Base-by-base conservation (phyloP, 2,888 invertebrate species). In the Euplexia lucipara region DNA sequence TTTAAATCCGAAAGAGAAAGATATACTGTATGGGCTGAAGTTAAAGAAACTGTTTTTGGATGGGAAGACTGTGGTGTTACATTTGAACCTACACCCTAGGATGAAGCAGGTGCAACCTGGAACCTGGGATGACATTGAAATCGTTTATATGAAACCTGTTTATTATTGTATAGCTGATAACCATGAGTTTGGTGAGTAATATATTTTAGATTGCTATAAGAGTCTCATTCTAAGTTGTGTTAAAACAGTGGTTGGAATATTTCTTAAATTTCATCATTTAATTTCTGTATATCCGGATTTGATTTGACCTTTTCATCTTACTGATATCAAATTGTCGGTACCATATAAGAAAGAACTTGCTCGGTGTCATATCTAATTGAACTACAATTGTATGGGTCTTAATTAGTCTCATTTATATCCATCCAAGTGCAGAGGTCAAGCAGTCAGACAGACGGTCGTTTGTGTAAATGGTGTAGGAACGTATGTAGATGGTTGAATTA, bases 1-100 rank as follows among this genome's bases (percentile, higher is more conserved):
- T 9, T 66, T 86, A 41, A 79, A 84, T 41, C 78, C 78, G 63
- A 87, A 80, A 44, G 86, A 86, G 14, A 84, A 83, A 1, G 81
- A 86, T 0, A 78, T 88, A 9, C 78, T 88, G 10, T 75, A 81
- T n/a, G 77, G 79, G 26, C 71, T 88, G 41, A 89, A 85, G 56
- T 69, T 93, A 22, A 92, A 91, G 70, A 87, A 91, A 48, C 45
- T 92, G 39, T 92, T 90, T 75, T 70, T 93, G 66, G 91, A 95
- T 45, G 82, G 79, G 0, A 87, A 73, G 65, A 88, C 90, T 1
- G 86, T 84, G 22, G 45, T 95, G 54, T 60, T 93, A 1, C 95
- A 95, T 57, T 82, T 91, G 0, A 81, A 85, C 20, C 49, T 95
- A 45, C 85, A 86, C 14, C 85, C 90, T 0, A 83, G 82, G 3